Evolutionary conservation across 2,888 invertebrate species (phyloP).

Genomic region (Cabera pusaria): DNA sequence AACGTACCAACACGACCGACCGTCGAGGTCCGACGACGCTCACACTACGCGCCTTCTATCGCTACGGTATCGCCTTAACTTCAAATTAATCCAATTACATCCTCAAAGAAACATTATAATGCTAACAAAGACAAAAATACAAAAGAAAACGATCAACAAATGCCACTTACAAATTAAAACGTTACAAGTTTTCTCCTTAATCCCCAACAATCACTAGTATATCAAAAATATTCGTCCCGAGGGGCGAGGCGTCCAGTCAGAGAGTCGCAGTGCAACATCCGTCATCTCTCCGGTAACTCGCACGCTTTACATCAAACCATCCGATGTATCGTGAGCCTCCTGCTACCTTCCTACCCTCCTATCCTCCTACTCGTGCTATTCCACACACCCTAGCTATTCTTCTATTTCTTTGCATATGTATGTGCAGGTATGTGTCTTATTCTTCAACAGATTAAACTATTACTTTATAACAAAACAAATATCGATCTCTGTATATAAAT

Average conservation of each 20-base stretch:
- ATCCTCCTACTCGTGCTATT: no score
- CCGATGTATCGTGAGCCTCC: constrained; percentile 54
- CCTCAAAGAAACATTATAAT: constrained; percentile 74
- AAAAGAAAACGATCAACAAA: constrained; percentile 80
- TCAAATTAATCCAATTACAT: constrained; percentile 54
- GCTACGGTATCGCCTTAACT: constrained; percentile 61
- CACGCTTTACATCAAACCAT: no score
- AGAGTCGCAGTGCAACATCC: no score
- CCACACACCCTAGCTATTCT: constrained; percentile 76
- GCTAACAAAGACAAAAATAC: constrained; percentile 81
- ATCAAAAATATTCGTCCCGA: constrained; percentile 68
- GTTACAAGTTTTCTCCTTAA: constrained; percentile 69
- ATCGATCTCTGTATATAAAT: constrained; percentile 57
- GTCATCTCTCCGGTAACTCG: no score
- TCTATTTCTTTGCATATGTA: constrained; percentile 54
- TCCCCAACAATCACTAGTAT: constrained; percentile 75
- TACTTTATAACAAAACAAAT: constrained; percentile 75
- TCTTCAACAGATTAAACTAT: constrained; percentile 75
- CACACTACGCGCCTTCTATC: constrained; percentile 55
- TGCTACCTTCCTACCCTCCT: no score
- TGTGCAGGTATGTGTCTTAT: constrained; percentile 44
- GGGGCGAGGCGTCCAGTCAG: constrained; percentile 2
- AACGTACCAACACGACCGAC: constrained; percentile 55
- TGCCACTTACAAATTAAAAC: constrained; percentile 80
- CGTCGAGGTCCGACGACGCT: constrained; percentile 53